phyloP scores from a whole-genome alignment of 2,797 vertebrate species.

The Pangasius macronema region DNA sequence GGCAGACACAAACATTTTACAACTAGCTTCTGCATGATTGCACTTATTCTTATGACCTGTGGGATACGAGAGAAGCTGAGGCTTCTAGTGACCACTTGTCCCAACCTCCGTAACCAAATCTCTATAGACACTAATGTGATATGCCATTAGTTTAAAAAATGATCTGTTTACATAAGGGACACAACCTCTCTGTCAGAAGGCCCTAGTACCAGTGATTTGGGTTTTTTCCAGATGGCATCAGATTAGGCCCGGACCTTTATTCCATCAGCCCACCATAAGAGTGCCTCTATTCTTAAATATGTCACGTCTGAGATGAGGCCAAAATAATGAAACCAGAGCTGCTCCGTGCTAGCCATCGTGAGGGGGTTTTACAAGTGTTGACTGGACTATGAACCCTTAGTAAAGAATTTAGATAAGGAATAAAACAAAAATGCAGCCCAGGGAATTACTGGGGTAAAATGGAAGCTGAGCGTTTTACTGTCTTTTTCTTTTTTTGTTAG shows the following conservation, averaged over 20 bases:
- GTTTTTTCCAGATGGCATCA: constrained; percentile 75
- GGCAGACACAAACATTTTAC: constrained; percentile 28
- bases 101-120: constrained; percentile 44
- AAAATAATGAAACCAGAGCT: constrained; percentile 35
- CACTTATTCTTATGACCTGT: constrained; percentile 31
- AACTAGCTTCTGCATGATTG: constrained; percentile 4
- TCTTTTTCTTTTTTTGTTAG: constrained; percentile 36
- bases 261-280: constrained; percentile 47
- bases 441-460: constrained; percentile 26
- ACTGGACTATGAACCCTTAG: constrained; percentile 30
- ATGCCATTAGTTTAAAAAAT: constrained; percentile 77
- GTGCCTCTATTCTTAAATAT: constrained; percentile 42
- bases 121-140: constrained; percentile 73
- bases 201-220: constrained; percentile 76
- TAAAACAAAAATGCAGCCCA: constrained; percentile 28
- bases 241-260: constrained; percentile 72
- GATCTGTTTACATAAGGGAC: constrained; percentile 85
- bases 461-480: constrained; percentile 24
- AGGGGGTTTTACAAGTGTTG: constrained; percentile 42
- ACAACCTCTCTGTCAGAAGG: constrained; percentile 79
- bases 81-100: constrained; percentile 30
- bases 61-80: constrained; percentile 31
- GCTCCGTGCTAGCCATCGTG: constrained; percentile 5
- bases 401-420: constrained; percentile 46
- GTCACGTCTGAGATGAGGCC: constrained; percentile 24